Conservation (phyloP, 2,113 vertebrate genomes). For the Myrmophylax atrothorax region DNA sequence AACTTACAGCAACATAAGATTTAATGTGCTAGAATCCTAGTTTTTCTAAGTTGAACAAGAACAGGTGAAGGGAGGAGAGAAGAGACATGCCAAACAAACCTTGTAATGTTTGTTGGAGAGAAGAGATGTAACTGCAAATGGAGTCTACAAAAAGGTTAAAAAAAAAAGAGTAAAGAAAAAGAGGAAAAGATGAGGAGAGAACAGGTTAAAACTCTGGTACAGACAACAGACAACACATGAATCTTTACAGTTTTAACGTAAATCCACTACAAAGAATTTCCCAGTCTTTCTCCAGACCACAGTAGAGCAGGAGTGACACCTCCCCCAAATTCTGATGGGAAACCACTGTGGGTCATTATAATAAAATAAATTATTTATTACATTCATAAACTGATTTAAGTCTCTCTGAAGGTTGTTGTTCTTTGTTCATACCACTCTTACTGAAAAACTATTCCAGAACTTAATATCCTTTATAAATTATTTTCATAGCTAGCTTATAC, state of each 20-base stretch:
- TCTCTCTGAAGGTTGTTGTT: not conserved
- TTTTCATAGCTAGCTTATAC: not conserved
- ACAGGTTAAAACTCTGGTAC: not conserved
- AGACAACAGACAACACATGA: not conserved
- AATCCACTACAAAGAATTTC: not conserved
- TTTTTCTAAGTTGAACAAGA: not conserved
- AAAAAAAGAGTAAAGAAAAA: rapidly evolving
- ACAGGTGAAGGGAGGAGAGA: not conserved
- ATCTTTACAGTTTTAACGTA: not conserved
- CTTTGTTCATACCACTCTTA: not conserved
- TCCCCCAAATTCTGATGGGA: not conserved
- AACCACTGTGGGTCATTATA: not conserved
- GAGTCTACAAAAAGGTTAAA: rapidly evolving
- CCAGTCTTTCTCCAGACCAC: not conserved
- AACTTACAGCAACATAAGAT: not conserved
- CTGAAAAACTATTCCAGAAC: not conserved
- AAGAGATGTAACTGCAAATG: not conserved
- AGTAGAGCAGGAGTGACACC: not conserved
- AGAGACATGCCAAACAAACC: not conserved
- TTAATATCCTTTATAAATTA: not conserved
- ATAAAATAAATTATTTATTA: not conserved
- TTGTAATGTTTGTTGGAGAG: not conserved
- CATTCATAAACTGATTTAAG: not conserved
- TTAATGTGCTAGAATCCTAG: not conserved
- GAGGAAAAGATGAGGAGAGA: rapidly evolving